These are phyloP conservation scores for Tipula confusa DNA, from an alignment of 2,888 invertebrate genomes.

Conservation along the genomic window DNA sequence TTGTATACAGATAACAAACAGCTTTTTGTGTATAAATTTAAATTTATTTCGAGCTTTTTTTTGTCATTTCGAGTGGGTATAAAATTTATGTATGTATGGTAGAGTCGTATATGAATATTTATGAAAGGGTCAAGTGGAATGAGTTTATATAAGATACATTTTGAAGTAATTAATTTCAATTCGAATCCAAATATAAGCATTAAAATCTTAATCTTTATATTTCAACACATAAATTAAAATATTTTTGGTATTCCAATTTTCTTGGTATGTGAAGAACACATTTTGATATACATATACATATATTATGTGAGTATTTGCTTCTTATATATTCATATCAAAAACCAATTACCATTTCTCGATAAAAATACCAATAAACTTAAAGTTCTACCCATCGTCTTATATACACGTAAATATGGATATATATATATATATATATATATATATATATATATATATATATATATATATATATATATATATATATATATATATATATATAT, in stretches of 20 bases:
- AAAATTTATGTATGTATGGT: not conserved
- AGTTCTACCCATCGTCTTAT: not conserved
- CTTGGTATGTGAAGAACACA: not conserved
- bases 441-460: too few relatives aligned
- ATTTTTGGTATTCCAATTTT: not conserved
- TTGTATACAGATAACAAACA: constrained; percentile 13
- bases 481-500: too few relatives aligned
- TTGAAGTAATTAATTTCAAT: not conserved
- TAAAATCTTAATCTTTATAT: not conserved
- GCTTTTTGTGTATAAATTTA: not conserved
- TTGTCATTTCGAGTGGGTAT: not conserved
- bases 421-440: too few relatives aligned
- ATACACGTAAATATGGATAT: too few relatives aligned
- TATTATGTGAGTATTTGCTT: not conserved
- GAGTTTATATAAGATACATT: not conserved
- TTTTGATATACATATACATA: not conserved
- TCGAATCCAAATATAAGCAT: not conserved
- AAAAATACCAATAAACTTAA: not conserved
- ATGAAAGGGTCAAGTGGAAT: not conserved
- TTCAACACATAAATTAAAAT: not conserved
- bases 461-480: too few relatives aligned
- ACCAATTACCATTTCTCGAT: not conserved
- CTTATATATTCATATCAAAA: not conserved
- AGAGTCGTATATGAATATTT: not conserved
- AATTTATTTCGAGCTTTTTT: not conserved